A percentile compares a stretch with the other conserved stretches of the same genome.
These are phyloP conservation scores for Atrichornis clamosus DNA, from an alignment of 2,113 vertebrate species.

Conservation along the genomic window DNA sequence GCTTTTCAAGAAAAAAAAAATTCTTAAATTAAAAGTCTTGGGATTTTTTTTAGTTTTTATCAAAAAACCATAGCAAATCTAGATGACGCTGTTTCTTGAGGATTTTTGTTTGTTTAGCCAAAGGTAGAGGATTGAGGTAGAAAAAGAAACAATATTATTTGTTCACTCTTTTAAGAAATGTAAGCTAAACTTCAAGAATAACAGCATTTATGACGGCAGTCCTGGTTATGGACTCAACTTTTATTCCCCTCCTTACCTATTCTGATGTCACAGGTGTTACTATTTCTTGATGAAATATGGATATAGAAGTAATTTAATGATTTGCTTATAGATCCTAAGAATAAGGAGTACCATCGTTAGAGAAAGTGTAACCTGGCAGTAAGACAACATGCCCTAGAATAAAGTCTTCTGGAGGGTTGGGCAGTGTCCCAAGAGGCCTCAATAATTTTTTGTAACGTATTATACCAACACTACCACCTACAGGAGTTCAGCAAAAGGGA, in stretches of 20 bases:
- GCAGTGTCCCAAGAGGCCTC: not conserved
- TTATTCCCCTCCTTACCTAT: not conserved
- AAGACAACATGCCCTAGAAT: not conserved
- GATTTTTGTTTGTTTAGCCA: not conserved
- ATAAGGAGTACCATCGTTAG: not conserved
- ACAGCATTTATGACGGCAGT: not conserved
- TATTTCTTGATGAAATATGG: not conserved
- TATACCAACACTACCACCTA: conserved; percentile 28
- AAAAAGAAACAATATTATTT: not conserved
- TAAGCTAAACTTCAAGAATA: not conserved
- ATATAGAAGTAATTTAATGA: not conserved
- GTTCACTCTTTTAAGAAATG: not conserved
- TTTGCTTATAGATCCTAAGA: not conserved
- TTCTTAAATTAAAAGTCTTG: not conserved
- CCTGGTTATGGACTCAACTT: not conserved
- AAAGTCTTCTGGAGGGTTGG: not conserved
- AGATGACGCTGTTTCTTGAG: not conserved
- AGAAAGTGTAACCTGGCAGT: not conserved
- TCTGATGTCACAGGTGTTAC: not conserved
- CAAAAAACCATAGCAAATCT: not conserved
- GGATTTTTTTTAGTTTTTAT: not conserved
- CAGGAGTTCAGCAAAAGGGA: conserved; percentile 13
- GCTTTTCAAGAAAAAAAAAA: not conserved
- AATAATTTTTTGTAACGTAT: not conserved
- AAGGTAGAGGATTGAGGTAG: not conserved